phyloP scores from a whole-genome alignment of 2,797 vertebrate genomes.

The Pseudomugil tenellus region DNA sequence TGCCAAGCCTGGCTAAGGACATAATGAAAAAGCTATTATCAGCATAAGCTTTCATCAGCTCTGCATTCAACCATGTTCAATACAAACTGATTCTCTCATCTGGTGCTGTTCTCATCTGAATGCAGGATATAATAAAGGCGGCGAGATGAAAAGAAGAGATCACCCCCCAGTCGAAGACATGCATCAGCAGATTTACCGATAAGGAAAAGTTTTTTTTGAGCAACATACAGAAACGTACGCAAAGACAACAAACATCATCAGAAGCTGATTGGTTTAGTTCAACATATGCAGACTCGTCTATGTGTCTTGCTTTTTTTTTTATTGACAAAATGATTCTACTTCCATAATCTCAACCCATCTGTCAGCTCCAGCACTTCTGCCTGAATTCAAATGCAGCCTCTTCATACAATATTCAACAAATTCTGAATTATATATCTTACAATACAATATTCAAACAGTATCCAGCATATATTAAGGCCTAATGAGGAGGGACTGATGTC shows the following conservation, averaged over 20 bases:
- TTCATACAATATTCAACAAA: slow-evolving; percentile 54
- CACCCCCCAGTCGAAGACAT: slow-evolving; percentile 28
- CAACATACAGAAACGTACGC: background rate
- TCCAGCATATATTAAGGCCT: slow-evolving; percentile 28
- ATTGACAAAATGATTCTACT: slow-evolving; percentile 31
- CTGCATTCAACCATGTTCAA: slow-evolving; percentile 73
- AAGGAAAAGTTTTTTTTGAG: slow-evolving; percentile 22
- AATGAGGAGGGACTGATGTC: slow-evolving; percentile 36
- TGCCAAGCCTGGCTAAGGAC: slow-evolving; percentile 62
- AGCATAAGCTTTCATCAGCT: slow-evolving; percentile 74
- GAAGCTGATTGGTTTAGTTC: slow-evolving; percentile 6
- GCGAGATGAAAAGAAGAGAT: slow-evolving; percentile 52
- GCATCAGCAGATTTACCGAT: slow-evolving; percentile 63
- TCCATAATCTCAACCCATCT: slow-evolving; percentile 4
- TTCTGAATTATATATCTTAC: slow-evolving; percentile 42
- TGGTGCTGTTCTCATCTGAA: slow-evolving; percentile 54
- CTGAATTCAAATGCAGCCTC: slow-evolving; percentile 48
- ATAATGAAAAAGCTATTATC: slow-evolving; percentile 77
- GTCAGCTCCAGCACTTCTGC: slow-evolving; percentile 9
- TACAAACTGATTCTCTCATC: slow-evolving; percentile 70
- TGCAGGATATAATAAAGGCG: slow-evolving; percentile 57
- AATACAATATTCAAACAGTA: slow-evolving; percentile 52
- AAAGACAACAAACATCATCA: slow-evolving; percentile 19
- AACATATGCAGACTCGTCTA: background rate
- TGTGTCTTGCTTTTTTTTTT: slow-evolving; percentile 10